These are phyloP conservation scores for Dendrolimus kikuchii DNA, from an alignment of 1,140 invertebrate species.

Conservation along the genomic window DNA sequence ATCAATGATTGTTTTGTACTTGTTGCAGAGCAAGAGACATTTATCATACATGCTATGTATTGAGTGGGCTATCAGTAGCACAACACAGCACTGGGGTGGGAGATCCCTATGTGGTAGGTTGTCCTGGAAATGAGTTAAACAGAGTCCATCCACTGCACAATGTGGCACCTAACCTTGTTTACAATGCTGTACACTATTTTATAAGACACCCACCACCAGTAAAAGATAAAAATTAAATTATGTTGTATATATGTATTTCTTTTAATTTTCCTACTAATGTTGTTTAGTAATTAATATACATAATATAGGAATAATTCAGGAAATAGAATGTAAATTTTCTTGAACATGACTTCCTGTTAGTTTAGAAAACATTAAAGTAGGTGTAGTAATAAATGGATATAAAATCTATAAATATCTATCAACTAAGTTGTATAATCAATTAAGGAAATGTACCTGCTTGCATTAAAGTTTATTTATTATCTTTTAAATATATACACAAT, in stretches of 20 bases:
- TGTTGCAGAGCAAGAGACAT: conserved; percentile 85
- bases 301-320: no score
- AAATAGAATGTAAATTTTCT: no score
- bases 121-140: conserved; percentile 58
- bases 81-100: conserved; percentile 84
- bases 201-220: conserved; percentile 55
- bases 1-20: conserved; percentile 4
- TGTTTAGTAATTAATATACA: no score
- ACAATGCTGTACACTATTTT: conserved; percentile 64
- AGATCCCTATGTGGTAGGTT: conserved; percentile 50
- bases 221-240: conserved; percentile 48
- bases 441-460: no score
- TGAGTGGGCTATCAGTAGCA: conserved; percentile 95
- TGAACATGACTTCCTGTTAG: no score
- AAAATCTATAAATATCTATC: no score
- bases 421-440: no score
- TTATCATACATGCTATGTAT: conserved; percentile 97
- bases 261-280: background rate
- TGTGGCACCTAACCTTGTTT: conserved; percentile 61
- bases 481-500: conserved; percentile 1
- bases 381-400: no score
- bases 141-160: conserved; percentile 64
- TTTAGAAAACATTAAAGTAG: no score
- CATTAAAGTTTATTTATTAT: background rate
- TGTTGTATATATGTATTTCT: conserved; percentile 1